Conservation (phyloP, 2,888 invertebrate species). For the Lepetodrilus schrolli region DNA sequence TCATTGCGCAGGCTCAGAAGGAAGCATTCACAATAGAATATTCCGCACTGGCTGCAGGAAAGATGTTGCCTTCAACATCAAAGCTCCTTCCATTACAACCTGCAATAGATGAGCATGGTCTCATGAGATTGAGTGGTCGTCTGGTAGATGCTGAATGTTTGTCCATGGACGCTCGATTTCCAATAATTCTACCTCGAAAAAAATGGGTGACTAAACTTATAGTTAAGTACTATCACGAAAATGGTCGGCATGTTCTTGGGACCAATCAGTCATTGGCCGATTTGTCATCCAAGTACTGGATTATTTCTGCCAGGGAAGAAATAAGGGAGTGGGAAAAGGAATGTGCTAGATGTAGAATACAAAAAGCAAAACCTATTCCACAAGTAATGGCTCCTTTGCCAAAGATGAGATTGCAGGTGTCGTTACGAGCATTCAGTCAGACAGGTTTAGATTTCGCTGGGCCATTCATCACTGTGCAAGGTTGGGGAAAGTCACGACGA, state of each 20-base stretch:
- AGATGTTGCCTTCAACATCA: neutral
- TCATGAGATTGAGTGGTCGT: conserved; percentile 21
- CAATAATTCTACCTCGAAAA: conserved; percentile 38
- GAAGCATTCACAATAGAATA: conserved; percentile 32
- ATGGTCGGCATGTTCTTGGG: conserved; percentile 30
- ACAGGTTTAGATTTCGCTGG: conserved; percentile 45
- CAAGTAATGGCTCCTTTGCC: conserved; percentile 38
- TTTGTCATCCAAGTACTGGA: conserved; percentile 34
- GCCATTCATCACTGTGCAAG: conserved; percentile 44
- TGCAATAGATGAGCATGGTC: conserved; percentile 30
- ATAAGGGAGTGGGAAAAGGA: conserved; percentile 32
- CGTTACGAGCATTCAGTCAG: conserved; percentile 39
- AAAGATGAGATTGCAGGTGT: conserved; percentile 7
- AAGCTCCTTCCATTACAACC: conserved; percentile 28
- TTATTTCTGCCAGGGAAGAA: conserved; percentile 34
- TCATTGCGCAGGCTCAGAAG: conserved; percentile 27
- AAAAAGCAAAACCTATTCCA: conserved; percentile 23
- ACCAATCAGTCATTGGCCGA: conserved; percentile 29
- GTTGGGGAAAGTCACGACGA: conserved; percentile 37
- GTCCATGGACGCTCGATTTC: conserved; percentile 27
- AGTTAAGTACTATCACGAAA: conserved; percentile 28
- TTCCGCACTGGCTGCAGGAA: neutral
- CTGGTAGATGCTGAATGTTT: no score
- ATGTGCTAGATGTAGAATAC: conserved; percentile 25
- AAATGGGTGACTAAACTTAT: conserved; percentile 34